These are phyloP conservation scores for Epinotia brunnichana DNA, from an alignment of 2,888 invertebrate genomes.

Conservation along the genomic window DNA sequence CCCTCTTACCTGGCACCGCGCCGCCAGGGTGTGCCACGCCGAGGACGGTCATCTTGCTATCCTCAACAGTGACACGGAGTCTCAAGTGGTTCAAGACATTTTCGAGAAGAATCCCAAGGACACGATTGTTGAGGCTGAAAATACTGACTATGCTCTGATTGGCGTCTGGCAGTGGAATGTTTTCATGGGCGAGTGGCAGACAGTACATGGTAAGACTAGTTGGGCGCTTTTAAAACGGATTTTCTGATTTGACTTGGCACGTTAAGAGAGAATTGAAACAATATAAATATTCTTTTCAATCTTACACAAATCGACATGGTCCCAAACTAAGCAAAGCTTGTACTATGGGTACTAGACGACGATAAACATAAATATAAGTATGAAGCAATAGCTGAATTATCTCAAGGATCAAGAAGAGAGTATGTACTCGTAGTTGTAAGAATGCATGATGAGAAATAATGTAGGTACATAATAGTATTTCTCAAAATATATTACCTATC, in stretches of 20 bases:
- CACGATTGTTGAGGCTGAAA: background rate
- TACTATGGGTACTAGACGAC: too few relatives aligned
- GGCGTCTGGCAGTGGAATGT: constrained; percentile 1
- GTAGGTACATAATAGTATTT: too few relatives aligned
- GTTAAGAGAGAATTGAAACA: background rate
- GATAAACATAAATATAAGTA: background rate
- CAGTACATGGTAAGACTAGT: constrained; percentile 1
- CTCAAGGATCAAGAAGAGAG: too few relatives aligned
- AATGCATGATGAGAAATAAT: too few relatives aligned
- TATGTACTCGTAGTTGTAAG: too few relatives aligned
- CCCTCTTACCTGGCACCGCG: background rate
- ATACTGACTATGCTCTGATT: background rate
- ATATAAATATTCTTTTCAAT: too few relatives aligned
- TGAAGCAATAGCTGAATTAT: too few relatives aligned
- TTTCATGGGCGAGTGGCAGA: background rate
- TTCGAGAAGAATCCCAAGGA: background rate
- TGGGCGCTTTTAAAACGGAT: background rate
- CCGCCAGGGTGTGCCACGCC: constrained; percentile 5
- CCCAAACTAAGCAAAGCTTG: too few relatives aligned
- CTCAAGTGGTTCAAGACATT: constrained; percentile 1
- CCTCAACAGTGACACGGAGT: constrained; percentile 9
- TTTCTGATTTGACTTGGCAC: background rate
- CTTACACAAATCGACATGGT: too few relatives aligned
- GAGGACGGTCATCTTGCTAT: constrained; percentile 11
- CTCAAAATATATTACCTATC: too few relatives aligned